Base-by-base conservation (phyloP, 2,797 vertebrate species). In the Choloepus didactylus region DNA sequence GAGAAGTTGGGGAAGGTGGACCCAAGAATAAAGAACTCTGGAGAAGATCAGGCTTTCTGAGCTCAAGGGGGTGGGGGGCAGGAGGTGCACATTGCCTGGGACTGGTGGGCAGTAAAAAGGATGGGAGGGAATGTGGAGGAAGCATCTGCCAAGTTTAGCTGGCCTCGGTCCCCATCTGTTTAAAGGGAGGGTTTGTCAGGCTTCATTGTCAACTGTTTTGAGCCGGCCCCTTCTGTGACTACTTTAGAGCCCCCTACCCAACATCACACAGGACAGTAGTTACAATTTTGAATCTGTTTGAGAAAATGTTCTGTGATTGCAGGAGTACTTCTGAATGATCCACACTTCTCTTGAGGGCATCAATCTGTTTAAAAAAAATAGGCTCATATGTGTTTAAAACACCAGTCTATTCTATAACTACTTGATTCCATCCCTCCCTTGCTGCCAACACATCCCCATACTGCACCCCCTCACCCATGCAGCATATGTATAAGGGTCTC, bases 341-440 rank as follows among this genome's bases (percentile, higher is more conserved):
- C 76, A 7, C 54, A 6, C 82, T 86, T 66, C 38, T 82, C 79
- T 44, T 4, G 46, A 85, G 79, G 60, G 69, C 46, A 25, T 11
- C 56, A n/a, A 38, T 77, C 86, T 25, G 27, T 86, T 92, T 76
- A 66, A 41, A 86, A 59, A 86, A 62, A 62, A 62, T 62, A 62
- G 77, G 14, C 35, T 79, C 66, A 1, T 38, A 4, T 14, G 64
- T 87, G 54, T 87, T 87, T 51, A 92, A 83, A 82, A 77, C 54
- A 54, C 66, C 49, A 84, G 19, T 59, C 5, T 1, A 5, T 72
- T 87, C 77, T 84, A 14, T 46, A 83, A 60, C 4, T 35, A 62
- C 73, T 75, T 72, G 69, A 49, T 70, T 49, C 27, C 81, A 41
- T 35, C 81, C 66, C 54, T 90, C n/a, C 29, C 46, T 62, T 29